phyloP scores from a whole-genome alignment of 2,113 vertebrate species.

The Esox niger region DNA sequence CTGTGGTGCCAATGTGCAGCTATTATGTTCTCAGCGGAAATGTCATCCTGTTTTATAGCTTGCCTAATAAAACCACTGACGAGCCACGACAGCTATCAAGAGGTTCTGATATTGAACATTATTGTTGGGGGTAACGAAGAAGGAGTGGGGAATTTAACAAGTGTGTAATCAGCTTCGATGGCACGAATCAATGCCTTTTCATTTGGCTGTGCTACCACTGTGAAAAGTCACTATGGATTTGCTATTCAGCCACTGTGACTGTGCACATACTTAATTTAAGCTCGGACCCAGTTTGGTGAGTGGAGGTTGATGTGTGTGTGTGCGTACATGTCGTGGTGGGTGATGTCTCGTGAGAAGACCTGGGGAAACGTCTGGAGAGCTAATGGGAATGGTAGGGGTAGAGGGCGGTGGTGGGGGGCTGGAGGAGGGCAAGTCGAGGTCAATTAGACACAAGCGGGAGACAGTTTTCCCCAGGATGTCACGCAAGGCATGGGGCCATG shows the following conservation, averaged over 20 bases:
- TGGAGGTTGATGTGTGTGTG: not conserved
- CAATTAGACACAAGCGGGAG: slow-evolving; percentile 15
- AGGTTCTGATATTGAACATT: slow-evolving; percentile 1
- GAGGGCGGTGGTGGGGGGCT: too few relatives aligned
- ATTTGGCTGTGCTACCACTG: slow-evolving; percentile 2
- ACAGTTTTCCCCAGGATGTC: slow-evolving; percentile 14
- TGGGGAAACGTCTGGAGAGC: not conserved
- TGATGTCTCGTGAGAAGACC: not conserved
- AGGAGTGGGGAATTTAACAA: slow-evolving; percentile 2
- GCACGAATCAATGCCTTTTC: not conserved
- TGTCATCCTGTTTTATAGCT: slow-evolving; percentile 1
- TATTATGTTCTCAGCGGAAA: not conserved
- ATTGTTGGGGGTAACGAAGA: slow-evolving; percentile 1
- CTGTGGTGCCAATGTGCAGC: not conserved
- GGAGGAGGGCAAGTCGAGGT: slow-evolving; percentile 13
- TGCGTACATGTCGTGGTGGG: not conserved
- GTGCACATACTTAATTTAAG: slow-evolving; percentile 5
- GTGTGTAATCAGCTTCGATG: slow-evolving; percentile 6
- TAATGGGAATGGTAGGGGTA: slow-evolving; percentile 2
- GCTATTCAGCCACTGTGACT: not conserved
- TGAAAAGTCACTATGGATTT: slow-evolving; percentile 13
- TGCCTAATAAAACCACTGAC: not conserved
- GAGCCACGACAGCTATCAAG: not conserved
- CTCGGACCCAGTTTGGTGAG: not conserved
- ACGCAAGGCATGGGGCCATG: slow-evolving; percentile 1